Conservation (phyloP, 2,888 invertebrate species). For the Caenorhabditis drosophilae region DNA sequence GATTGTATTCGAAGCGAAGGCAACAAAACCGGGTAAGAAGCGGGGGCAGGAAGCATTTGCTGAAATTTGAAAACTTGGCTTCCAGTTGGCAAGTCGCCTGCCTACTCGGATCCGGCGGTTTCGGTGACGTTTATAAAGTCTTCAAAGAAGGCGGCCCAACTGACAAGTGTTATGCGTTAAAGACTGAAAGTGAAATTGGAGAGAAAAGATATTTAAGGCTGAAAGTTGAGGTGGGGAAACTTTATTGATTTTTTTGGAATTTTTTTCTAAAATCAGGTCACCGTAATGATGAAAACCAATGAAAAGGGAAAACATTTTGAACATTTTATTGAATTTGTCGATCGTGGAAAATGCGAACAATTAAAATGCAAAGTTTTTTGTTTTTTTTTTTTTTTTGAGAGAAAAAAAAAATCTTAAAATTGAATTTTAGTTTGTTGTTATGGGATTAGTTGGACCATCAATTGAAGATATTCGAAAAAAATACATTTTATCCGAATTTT, state of each 20-base stretch:
- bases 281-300: conserved; percentile 38
- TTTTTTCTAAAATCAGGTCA: conserved; percentile 8
- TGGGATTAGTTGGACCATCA: conserved; percentile 46
- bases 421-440: conserved; percentile 47
- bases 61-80: no score
- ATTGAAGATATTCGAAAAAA: conserved; percentile 44
- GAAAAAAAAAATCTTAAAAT: no score
- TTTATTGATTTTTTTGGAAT: background rate
- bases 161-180: conserved; percentile 38
- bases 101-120: conserved; percentile 45
- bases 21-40: background rate
- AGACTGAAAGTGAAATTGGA: conserved; percentile 41
- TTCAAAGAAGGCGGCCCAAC: conserved; percentile 13
- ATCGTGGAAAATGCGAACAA: conserved; percentile 40
- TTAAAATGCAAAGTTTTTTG: conserved; percentile 44
- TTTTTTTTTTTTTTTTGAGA: no score
- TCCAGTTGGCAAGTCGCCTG: conserved; percentile 35
- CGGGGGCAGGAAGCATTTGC: no score
- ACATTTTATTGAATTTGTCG: conserved; percentile 45
- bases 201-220: conserved; percentile 41
- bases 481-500: conserved; percentile 27
- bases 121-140: conserved; percentile 51
- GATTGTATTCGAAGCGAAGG: conserved; percentile 15
- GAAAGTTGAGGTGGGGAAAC: conserved; percentile 38
- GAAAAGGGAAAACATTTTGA: conserved; percentile 24